Evolutionary conservation across 2,797 vertebrate species (phyloP).

Genomic region (Sebastiscus albofasciatus): DNA sequence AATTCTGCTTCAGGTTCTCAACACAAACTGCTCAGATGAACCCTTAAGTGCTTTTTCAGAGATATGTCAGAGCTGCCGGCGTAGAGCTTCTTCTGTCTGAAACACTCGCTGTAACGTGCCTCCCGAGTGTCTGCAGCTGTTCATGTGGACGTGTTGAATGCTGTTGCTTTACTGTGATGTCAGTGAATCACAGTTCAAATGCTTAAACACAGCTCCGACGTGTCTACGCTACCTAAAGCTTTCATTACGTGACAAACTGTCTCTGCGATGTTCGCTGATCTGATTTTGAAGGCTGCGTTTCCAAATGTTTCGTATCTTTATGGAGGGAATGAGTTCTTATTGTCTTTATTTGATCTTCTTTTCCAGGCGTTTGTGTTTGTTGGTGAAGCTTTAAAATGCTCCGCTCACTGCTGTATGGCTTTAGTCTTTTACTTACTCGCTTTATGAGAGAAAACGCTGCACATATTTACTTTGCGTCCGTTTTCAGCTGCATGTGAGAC

Average conservation of each 20-base stretch:
- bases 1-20: constrained; percentile 45
- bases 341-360: neutral
- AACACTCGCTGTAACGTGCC: neutral
- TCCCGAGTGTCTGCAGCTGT: neutral
- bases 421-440: neutral
- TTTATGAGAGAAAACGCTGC: neutral
- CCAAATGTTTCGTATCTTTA: neutral
- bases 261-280: neutral
- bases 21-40: neutral
- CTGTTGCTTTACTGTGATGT: constrained; percentile 23
- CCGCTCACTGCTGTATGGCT: constrained; percentile 6
- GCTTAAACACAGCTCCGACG: neutral
- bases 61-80: neutral
- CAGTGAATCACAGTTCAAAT: neutral
- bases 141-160: neutral
- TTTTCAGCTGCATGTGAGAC: neutral
- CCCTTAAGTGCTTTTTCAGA: constrained; percentile 25
- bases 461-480: constrained; percentile 4
- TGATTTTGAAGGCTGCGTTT: neutral
- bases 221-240: neutral
- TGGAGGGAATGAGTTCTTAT: neutral
- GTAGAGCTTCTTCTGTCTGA: neutral
- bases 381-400: neutral
- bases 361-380: neutral
- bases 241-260: neutral